Base-by-base conservation (phyloP, 1,140 invertebrate genomes). In the Achroia grisella region DNA sequence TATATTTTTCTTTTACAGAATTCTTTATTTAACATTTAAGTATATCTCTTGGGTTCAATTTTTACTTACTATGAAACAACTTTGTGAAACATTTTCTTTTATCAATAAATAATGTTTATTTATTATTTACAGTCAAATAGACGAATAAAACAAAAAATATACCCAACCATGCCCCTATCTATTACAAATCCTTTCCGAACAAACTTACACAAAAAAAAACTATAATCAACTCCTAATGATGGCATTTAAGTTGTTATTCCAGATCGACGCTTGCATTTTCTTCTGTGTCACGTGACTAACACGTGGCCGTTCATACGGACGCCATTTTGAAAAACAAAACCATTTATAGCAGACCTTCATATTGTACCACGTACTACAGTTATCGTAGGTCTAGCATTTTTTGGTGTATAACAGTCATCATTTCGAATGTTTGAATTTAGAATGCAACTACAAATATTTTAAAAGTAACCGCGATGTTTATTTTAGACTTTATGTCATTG, bases 161-260 rank as follows among this genome's bases (percentile, higher is more conserved):
- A 40, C 17, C 3, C 31, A 5, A 14, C 55, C 57, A 58, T 62
- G 62, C 71, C 73, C 71, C 64, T 74, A 73, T 77, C 58, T 67
- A 68, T 71, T 68, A 70, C 62, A 71, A 73, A 71, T 57, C 71
- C 63, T 60, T 70, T 74, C 48, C 40, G 42, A 55, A 59, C 63
- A 71, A 72, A 76, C 67, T 76, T 23, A 23, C 17, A 66, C 60
- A 40, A 31, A 28, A 62, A 68, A 54, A 61, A 71, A 53, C 60
- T 50, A 63, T 76, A 71, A 76, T 73, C 70, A 77, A 68, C 63
- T 63, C 46, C 59, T 82, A 80, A 82, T 82, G 72, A 78, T 56
- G 64, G 54, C 68, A 76, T 78, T 83, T 73, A 82, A 56, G 65
- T 57, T 68, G 67, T 80, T 67, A 81, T 83, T 80, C 65, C 66